These are phyloP conservation scores for Ciconia nigra DNA, from an alignment of 2,797 vertebrate species.

Conservation along the genomic window DNA sequence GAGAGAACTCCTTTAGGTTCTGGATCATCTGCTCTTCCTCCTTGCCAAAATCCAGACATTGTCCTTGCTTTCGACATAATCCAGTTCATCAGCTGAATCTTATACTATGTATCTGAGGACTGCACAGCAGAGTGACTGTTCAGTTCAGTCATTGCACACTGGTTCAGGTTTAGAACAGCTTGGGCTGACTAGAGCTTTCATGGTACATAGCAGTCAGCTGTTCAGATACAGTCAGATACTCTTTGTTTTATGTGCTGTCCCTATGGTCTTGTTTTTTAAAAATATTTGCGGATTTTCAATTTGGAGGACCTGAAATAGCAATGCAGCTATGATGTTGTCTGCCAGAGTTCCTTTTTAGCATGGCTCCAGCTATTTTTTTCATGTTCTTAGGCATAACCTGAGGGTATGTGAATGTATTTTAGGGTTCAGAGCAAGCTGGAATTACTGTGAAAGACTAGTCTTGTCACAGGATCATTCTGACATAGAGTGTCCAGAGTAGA, in stretches of 20 bases:
- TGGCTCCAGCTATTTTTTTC: background rate
- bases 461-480: background rate
- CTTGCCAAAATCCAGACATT: background rate
- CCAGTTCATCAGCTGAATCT: background rate
- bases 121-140: background rate
- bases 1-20: background rate
- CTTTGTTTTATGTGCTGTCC: background rate
- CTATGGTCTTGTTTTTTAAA: background rate
- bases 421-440: background rate
- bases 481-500: background rate
- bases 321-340: background rate
- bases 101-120: background rate
- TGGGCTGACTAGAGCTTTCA: background rate
- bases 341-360: background rate
- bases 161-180: background rate
- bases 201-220: rapidly evolving
- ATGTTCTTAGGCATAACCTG: background rate
- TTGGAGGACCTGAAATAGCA: background rate
- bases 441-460: background rate
- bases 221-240: background rate
- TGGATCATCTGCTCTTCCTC: background rate
- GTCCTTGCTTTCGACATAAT: background rate
- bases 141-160: background rate
- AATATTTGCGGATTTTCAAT: background rate
- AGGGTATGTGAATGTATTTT: background rate